Evolutionary conservation across 2,888 invertebrate species (phyloP), one percentile per base, ranked within the genome.

Genomic region (Empis stercorea): DNA sequence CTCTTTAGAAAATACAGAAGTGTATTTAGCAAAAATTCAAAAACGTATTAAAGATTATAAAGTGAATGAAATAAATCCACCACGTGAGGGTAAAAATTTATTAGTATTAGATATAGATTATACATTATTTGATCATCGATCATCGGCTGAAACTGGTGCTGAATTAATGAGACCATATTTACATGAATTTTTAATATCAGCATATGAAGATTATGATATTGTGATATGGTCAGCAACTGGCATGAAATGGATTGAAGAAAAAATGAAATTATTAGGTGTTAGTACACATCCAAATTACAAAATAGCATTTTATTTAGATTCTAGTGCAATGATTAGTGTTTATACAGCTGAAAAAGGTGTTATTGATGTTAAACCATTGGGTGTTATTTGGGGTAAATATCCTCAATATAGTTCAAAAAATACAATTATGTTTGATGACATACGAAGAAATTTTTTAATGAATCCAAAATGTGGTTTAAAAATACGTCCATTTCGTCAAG

Each of bases 201-300:
- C 91, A 0, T 93, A 93, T 61, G 79, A 81, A 62, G 75, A 92
- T 68, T 96, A 95, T 59, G 96, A 96, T 61, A 95, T 96, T 55
- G 94, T 91, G 1, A 95, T 97, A 55, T 97, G 96, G 96, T 96
- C 96, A 4, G 96, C 96, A 0, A 96, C 96, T 0, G 87, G 88
- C 51, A 95, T 96, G 94, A 93, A 91, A 61, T 96, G 95, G 95
- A 95, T 97, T 40, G 88, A 94, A 58, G 93, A 94, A 60, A 96
- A 96, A 70, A 94, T 97, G 94, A 81, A 85, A 50, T 71, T 95
- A 40, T 72, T 97, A 0, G 94, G 94, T 0, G 93, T 96, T 0
- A 75, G 84, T 1, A 76, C 75, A 3, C 82, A 94, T 65, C 74
- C 80, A 1, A 79, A 83, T 53, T 96, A 95, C 63, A 95, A 93